phyloP scores from a whole-genome alignment of 37 sponge, comb jelly and placozoan species.

The Cliona cf. orientalis region DNA sequence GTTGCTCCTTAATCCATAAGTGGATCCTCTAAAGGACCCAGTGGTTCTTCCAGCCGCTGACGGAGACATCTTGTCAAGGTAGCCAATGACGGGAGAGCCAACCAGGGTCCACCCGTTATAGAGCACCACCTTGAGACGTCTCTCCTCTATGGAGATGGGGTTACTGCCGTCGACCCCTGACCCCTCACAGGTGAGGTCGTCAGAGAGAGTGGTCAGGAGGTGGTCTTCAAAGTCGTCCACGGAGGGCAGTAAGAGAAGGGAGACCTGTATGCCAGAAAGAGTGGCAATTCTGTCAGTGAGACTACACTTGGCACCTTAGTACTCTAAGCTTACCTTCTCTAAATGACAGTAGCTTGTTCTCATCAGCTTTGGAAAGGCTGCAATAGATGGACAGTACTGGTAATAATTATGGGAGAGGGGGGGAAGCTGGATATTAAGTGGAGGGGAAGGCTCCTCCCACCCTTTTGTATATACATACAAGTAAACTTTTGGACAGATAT shows the following conservation, averaged over 20 bases:
- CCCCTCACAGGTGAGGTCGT: constrained; percentile 35
- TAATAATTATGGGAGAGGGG: not conserved
- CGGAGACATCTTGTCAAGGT: constrained; percentile 32
- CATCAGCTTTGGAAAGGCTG: constrained; percentile 52
- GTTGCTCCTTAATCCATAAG: constrained; percentile 16
- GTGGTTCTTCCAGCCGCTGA: not conserved
- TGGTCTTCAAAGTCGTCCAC: constrained; percentile 59
- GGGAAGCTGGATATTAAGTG: no score
- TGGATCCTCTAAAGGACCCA: not conserved
- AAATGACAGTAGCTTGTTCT: not conserved
- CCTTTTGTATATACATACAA: no score
- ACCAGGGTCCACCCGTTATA: constrained; percentile 57
- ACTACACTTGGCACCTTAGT: not conserved
- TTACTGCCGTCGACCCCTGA: constrained; percentile 12
- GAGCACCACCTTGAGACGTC: constrained; percentile 27
- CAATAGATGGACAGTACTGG: not conserved
- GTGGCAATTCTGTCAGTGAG: not conserved
- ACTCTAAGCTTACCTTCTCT: constrained; percentile 27
- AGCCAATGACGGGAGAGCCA: constrained; percentile 33
- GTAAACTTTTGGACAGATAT: no score
- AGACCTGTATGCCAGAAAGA: constrained; percentile 9
- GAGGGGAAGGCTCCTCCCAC: no score
- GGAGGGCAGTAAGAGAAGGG: constrained; percentile 53
- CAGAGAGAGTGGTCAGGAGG: constrained; percentile 7
- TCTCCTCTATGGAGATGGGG: constrained; percentile 43